Percentiles rank a stretch among this genome's conserved stretches.
These are phyloP conservation scores for Sesamia inferens DNA, from an alignment of 2,888 invertebrate genomes.

Conservation along the genomic window DNA sequence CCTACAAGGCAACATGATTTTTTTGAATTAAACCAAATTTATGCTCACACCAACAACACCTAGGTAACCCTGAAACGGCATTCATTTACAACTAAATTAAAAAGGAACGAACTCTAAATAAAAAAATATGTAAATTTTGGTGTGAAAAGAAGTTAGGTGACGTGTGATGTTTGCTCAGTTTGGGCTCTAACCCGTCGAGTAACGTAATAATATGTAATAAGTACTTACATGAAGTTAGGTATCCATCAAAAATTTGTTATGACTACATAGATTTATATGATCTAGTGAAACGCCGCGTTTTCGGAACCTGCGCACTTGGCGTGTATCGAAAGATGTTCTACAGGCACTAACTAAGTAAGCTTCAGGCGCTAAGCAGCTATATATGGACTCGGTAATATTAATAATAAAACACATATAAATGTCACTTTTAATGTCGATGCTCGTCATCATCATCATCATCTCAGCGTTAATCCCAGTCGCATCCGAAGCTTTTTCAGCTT, in stretches of 20 bases:
- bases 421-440: background rate
- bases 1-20: background rate
- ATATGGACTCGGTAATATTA: background rate
- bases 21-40: constrained; percentile 27
- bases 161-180: constrained; percentile 20
- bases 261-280: background rate
- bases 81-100: constrained; percentile 58
- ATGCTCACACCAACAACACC: constrained; percentile 28
- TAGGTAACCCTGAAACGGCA: constrained; percentile 42
- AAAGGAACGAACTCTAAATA: constrained; percentile 40
- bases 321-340: background rate
- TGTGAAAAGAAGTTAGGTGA: constrained; percentile 23
- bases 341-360: background rate
- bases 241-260: background rate
- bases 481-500: too few species aligned
- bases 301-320: background rate
- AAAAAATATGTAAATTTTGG: constrained; percentile 51
- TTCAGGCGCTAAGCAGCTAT: background rate
- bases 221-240: background rate
- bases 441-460: too few species aligned
- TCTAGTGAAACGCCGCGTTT: background rate
- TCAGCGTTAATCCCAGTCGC: too few species aligned
- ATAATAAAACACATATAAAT: background rate
- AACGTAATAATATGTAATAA: background rate
- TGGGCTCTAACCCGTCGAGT: background rate